A percentile compares a stretch with the other conserved stretches of the same genome.
Conservation (phyloP, 1,140 invertebrate species). For the Tetraneura akinire region DNA sequence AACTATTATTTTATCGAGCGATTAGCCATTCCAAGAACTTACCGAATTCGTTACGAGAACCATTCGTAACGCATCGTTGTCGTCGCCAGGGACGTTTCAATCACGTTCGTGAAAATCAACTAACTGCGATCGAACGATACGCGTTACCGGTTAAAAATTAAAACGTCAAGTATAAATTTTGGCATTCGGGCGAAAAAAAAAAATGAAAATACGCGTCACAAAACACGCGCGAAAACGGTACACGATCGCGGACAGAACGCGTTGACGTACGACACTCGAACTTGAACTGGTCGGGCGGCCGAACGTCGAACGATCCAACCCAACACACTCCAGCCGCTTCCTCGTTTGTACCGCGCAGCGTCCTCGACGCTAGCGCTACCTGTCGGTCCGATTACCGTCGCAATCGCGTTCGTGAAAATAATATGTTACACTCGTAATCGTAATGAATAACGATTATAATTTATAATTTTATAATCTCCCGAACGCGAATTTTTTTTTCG, state of each 20-base stretch:
- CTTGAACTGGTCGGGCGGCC: conserved; percentile 18
- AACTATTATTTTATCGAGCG: too few species aligned
- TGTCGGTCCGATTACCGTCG: neutral
- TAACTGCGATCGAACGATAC: neutral
- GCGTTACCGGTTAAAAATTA: neutral
- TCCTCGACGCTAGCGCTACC: conserved; percentile 26
- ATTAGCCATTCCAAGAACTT: neutral
- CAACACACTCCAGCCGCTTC: conserved; percentile 33
- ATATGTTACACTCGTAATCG: too few species aligned
- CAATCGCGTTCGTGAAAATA: neutral
- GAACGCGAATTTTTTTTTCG: too few species aligned
- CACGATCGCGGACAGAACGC: too few species aligned
- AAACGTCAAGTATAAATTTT: neutral
- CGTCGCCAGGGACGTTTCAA: too few species aligned
- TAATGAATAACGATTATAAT: too few species aligned
- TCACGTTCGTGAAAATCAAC: neutral
- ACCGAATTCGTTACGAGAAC: conserved; percentile 33
- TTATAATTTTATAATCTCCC: too few species aligned
- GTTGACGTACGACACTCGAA: conserved; percentile 25
- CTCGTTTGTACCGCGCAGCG: conserved; percentile 9
- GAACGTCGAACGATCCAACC: too few species aligned
- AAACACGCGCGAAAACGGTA: neutral
- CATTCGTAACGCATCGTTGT: conserved; percentile 16
- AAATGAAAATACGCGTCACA: neutral
- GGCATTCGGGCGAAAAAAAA: neutral